Conservation (phyloP, 2,797 vertebrate genomes). For the Chrosomus eos region DNA sequence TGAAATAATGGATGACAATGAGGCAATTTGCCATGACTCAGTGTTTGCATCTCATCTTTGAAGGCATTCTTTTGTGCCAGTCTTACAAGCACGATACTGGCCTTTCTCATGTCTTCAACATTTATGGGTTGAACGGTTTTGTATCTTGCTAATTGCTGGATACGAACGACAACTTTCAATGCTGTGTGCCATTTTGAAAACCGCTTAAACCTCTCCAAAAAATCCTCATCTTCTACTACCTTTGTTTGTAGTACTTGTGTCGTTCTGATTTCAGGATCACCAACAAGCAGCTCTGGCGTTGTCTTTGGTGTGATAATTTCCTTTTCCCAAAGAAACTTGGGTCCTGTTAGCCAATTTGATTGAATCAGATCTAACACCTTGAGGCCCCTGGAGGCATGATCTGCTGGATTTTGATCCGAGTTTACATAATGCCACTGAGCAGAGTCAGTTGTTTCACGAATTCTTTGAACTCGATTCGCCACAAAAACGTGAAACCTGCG, state of each 20-base stretch:
- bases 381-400: conserved; percentile 16
- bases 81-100: no score
- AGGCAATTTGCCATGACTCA: neutral
- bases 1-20: conserved; percentile 4
- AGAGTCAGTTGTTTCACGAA: neutral
- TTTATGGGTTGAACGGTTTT: no score
- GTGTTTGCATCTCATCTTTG: no score
- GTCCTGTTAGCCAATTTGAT: conserved; percentile 49
- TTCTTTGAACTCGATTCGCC: neutral
- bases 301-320: neutral
- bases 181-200: neutral
- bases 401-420: neutral
- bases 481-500: conserved; percentile 18
- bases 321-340: conserved; percentile 54
- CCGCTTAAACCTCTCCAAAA: neutral
- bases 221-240: neutral
- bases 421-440: neutral
- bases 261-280: conserved; percentile 30
- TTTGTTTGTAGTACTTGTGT: neutral
- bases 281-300: neutral
- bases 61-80: no score
- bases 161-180: neutral
- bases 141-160: no score
- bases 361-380: conserved; percentile 18
- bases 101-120: no score